Base-by-base conservation (phyloP, 1,140 invertebrate species). In the Heliconius hermathena region DNA sequence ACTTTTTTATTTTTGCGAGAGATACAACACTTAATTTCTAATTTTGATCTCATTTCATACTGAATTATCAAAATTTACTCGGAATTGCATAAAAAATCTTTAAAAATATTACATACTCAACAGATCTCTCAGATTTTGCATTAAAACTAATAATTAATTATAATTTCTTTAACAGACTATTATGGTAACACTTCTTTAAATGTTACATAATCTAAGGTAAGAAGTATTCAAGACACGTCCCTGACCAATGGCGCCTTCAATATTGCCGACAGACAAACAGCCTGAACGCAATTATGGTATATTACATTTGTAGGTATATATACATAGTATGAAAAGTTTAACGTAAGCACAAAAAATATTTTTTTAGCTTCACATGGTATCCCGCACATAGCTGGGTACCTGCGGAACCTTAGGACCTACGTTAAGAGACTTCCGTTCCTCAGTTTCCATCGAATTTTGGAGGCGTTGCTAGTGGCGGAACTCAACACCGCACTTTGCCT, bases 181-280 rank as follows among this genome's bases (percentile, higher is more conserved):
- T 57, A 11, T 22, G 20, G 29, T 29, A 66, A 3, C 60, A 26
- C 26, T 66, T 66, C 60, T 11, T 66, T 66, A 66, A 66, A 29
- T 11, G 3, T 5, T 66, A 11, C 26, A 29, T 66, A 29, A 29
- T 66, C 26, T 66, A 66, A 26, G 60, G 22, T 13, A 29, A 26
- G 22, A 13, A 29, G 60, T 76, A 76, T 76, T 76, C 74, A 18
- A 38, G 74, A 46, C 74, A 70, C 74, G 74, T 41, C 60, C 38
- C 57, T 18, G 36, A 66, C 74, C 74, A 38, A 36, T 41, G 36
- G 74, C 60, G 74, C 74, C 74, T 60, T 76, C 36, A 38, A 76
- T 76, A 76, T 76, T 76, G 36, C 60, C 60, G 33, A 76, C 46
- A 66, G 36, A 33, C 57, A 76, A 76, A 76, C 74, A 76, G 57